Conservation (phyloP, 2,888 invertebrate species). For the Eupithecia insigniata region DNA sequence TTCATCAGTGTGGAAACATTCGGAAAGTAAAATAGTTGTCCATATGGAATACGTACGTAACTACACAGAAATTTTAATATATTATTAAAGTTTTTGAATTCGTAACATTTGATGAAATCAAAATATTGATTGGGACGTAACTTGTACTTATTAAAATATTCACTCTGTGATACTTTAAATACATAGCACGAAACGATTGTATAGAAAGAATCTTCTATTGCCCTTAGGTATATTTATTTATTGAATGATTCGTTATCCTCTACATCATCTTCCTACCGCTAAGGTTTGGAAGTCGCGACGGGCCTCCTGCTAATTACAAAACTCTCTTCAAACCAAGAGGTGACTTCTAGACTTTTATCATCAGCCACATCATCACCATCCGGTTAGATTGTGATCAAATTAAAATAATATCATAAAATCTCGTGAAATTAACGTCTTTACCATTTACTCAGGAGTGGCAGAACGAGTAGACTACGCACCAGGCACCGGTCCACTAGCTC, state of each 20-base stretch:
- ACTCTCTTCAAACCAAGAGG: no score
- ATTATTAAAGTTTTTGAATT: conserved; percentile 2
- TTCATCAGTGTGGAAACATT: neutral
- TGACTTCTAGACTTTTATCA: no score
- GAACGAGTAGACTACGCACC: conserved; percentile 95
- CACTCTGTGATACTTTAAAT: neutral
- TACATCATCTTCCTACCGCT: no score
- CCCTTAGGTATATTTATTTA: no score
- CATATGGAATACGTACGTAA: neutral
- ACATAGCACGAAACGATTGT: neutral
- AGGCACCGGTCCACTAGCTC: conserved; percentile 90
- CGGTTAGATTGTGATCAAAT: neutral
- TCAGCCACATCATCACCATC: neutral
- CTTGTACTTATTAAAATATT: neutral
- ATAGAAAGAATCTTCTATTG: no score
- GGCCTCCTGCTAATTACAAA: no score
- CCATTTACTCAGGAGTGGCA: conserved; percentile 86
- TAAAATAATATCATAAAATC: neutral
- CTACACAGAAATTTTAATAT: neutral
- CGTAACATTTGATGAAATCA: neutral
- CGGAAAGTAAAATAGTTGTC: neutral
- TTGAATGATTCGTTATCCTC: no score
- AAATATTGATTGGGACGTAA: conserved; percentile 2
- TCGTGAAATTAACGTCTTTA: neutral
- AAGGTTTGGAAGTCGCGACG: no score